These are phyloP conservation scores for Phengaris alcon DNA, from an alignment of 2,888 invertebrate species.

Conservation along the genomic window DNA sequence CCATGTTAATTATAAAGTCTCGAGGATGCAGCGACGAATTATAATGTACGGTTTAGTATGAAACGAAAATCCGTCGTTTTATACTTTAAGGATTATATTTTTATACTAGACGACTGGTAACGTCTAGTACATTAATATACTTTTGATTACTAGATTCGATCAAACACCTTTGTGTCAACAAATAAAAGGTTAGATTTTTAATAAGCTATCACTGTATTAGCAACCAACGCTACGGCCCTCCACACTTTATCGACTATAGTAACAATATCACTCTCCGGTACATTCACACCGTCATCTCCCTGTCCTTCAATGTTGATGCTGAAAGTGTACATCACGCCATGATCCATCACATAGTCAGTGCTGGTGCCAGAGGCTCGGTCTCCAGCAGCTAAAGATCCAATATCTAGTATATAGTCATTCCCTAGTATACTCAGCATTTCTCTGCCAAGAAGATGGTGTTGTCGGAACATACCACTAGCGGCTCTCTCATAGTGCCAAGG, in stretches of 20 bases:
- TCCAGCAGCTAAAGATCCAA: slow-evolving; percentile 52
- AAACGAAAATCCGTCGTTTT: too few relatives aligned
- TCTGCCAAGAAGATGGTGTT: slow-evolving; percentile 54
- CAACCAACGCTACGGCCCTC: slow-evolving; percentile 55
- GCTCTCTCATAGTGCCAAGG: slow-evolving; percentile 83
- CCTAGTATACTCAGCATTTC: slow-evolving; percentile 53
- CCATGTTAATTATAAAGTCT: too few relatives aligned
- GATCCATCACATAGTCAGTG: slow-evolving; percentile 54
- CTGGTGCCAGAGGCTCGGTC: slow-evolving; percentile 65
- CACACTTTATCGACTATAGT: slow-evolving; percentile 56
- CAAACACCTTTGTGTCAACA: neutral
- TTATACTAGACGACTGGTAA: too few relatives aligned
- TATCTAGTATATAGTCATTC: slow-evolving; percentile 49
- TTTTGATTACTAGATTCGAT: neutral
- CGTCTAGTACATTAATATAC: too few relatives aligned
- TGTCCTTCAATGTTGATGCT: slow-evolving; percentile 56
- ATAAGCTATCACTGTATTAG: slow-evolving; percentile 40
- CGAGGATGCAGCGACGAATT: too few relatives aligned
- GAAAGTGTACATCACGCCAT: slow-evolving; percentile 52
- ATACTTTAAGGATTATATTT: too few relatives aligned
- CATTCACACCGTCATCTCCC: slow-evolving; percentile 49
- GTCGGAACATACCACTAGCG: slow-evolving; percentile 60
- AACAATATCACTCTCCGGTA: slow-evolving; percentile 54
- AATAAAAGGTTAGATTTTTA: slow-evolving; percentile 9
- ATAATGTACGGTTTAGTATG: too few relatives aligned